Base-by-base conservation (phyloP, 1,140 invertebrate species). In the Pseudomyrmex dendroicus region DNA sequence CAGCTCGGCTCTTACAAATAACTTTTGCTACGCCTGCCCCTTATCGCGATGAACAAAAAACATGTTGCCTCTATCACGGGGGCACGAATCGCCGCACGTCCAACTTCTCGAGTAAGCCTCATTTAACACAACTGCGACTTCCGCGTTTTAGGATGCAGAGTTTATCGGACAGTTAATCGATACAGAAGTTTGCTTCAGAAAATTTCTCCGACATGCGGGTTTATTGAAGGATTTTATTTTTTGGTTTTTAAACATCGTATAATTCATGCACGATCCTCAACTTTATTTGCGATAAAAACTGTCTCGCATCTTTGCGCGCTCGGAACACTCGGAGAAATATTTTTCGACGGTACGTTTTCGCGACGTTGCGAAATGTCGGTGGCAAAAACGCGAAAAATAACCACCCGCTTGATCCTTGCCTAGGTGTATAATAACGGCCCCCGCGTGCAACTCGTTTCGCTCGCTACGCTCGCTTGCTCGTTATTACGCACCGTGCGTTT, bases 31-130 rank as follows among this genome's bases (percentile, higher is more conserved):
- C 74, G 62, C 22, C 35, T 44, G 13, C 44, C 7, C 35, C 54
- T 84, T 87, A 88, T 87, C 86, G 35, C 67, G 86, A 88, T 74
- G 72, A 87, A 88, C 86, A 87, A 88, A 88, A 88, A 87, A 76
- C 83, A 82, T 87, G 86, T 88, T 87, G 57, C 80, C 15, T 15
- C 12, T 54, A 57, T 85, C 85, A 84, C 66, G 67, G 35, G 76
- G 76, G 64, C 57, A 63, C 50, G 77, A 64, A 67, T 63, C 54
- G 48, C 35, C 56, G 20, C 66, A 50, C 66, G 76, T 80, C 76
- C 46, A 72, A 59, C 76, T 80, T 72, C 76, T 80, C 46, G 66
- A 61, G 66, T 48, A 48, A 80, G 44, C 66, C 54, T 59, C 44
- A 80, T 59, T 80, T 25, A 80, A 72, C 76, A 72, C 76, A 72